These are phyloP conservation scores for Porites cylindrica DNA, from an alignment of 92 coral and sea anemone species.

Conservation along the genomic window DNA sequence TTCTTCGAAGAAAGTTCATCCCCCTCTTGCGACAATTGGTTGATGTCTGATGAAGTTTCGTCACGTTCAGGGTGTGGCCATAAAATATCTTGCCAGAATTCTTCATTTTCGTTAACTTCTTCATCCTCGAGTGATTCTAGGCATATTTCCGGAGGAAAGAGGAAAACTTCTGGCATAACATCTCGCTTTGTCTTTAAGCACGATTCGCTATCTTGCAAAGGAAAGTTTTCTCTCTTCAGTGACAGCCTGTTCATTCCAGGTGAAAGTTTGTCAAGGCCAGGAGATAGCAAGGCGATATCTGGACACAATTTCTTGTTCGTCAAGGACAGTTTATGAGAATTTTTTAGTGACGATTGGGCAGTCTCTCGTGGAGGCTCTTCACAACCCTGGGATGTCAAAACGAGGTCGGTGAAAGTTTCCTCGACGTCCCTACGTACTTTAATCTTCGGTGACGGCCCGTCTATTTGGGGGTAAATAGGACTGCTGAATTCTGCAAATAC, in stretches of 20 bases:
- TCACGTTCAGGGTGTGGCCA: too few species aligned
- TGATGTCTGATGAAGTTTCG: too few species aligned
- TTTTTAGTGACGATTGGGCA: not conserved
- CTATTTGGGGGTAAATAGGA: not conserved
- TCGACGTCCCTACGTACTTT: not conserved
- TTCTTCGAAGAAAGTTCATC: too few species aligned
- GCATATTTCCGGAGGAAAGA: not conserved
- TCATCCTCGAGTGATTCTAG: too few species aligned
- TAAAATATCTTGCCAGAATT: too few species aligned
- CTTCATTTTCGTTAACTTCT: too few species aligned
- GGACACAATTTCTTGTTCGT: not conserved
- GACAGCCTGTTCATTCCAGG: not conserved
- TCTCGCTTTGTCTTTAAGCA: not conserved
- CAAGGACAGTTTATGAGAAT: not conserved
- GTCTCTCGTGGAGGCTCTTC: not conserved
- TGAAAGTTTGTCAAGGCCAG: not conserved
- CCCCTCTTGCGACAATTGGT: too few species aligned
- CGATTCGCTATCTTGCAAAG: not conserved
- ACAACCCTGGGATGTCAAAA: not conserved
- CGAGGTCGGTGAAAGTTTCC: not conserved
- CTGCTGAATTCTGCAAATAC: not conserved
- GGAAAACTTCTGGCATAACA: not conserved
- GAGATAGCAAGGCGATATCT: not conserved
- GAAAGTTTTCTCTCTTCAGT: not conserved
- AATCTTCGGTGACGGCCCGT: not conserved